phyloP scores from a whole-genome alignment of 1,140 invertebrate genomes.

The Helicoverpa zea region DNA sequence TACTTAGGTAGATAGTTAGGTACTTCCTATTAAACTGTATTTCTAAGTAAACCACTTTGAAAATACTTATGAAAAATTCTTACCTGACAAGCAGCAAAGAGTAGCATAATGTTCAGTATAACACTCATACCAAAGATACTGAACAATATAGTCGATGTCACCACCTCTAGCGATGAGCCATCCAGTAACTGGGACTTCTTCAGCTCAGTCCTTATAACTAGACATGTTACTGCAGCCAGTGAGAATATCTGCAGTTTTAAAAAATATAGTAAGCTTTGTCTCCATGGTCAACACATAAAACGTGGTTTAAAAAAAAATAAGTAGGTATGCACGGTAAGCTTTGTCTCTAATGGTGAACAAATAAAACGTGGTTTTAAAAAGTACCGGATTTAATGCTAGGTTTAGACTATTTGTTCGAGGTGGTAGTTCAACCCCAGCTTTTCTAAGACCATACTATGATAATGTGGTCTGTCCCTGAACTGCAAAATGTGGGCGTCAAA shows the following conservation, averaged over 20 bases:
- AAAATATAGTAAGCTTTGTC: not conserved
- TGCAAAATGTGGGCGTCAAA: too few species aligned
- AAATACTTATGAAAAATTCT: not conserved
- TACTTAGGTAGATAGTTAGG: not conserved
- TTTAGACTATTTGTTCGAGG: too few species aligned
- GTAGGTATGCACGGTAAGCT: too few species aligned
- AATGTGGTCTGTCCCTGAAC: too few species aligned
- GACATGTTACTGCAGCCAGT: conserved; percentile 62
- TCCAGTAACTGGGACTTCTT: conserved; percentile 58
- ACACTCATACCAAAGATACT: conserved; percentile 79
- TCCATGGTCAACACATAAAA: not conserved
- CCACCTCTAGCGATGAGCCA: conserved; percentile 68
- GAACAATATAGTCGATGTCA: conserved; percentile 74
- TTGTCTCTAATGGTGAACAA: too few species aligned
- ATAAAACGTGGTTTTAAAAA: too few species aligned
- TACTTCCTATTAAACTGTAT: not conserved
- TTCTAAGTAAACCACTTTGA: too few species aligned
- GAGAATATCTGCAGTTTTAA: conserved; percentile 66
- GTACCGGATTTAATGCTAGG: too few species aligned
- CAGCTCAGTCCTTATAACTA: conserved; percentile 73
- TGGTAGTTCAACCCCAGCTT: too few species aligned
- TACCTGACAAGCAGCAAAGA: conserved; percentile 77
- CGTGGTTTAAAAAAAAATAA: too few species aligned
- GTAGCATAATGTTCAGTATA: conserved; percentile 75
- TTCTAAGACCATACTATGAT: too few species aligned